Conservation (phyloP, 1,140 invertebrate genomes). For the Cepaea nemoralis region DNA sequence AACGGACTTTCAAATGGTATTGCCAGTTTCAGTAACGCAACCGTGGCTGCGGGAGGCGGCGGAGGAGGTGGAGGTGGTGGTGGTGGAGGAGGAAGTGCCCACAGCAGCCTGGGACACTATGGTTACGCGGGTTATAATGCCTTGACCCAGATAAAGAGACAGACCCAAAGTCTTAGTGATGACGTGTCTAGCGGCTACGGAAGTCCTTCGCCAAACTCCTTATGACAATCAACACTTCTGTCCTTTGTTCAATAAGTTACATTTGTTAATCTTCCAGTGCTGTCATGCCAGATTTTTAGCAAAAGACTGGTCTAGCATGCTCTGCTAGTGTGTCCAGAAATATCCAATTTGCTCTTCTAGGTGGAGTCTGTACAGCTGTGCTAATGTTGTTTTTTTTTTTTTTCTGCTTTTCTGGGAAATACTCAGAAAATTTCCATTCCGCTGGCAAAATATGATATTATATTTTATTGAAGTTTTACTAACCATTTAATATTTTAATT, state of each 20-base stretch:
- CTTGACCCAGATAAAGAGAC: slow-evolving; percentile 87
- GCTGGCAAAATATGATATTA: too few relatives aligned
- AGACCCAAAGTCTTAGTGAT: slow-evolving; percentile 77
- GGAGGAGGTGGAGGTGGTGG: neutral
- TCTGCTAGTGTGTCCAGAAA: too few relatives aligned
- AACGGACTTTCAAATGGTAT: slow-evolving; percentile 36
- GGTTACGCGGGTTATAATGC: slow-evolving; percentile 83
- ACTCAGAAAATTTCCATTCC: too few relatives aligned
- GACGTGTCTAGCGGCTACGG: slow-evolving; percentile 73
- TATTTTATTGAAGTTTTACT: too few relatives aligned
- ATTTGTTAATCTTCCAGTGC: neutral
- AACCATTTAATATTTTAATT: too few relatives aligned
- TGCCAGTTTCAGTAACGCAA: neutral
- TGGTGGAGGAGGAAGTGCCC: neutral
- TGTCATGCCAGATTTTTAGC: too few relatives aligned
- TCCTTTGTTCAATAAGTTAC: neutral
- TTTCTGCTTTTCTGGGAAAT: too few relatives aligned
- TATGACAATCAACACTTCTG: slow-evolving; percentile 43
- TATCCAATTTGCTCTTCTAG: too few relatives aligned
- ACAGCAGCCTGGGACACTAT: slow-evolving; percentile 15
- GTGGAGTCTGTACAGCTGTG: too few relatives aligned
- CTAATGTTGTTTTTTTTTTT: too few relatives aligned
- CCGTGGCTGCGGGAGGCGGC: neutral
- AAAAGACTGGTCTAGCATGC: too few relatives aligned
- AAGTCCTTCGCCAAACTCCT: slow-evolving; percentile 70